These are phyloP conservation scores for Cepaea nemoralis DNA, from an alignment of 1,140 invertebrate species.

Conservation along the genomic window DNA sequence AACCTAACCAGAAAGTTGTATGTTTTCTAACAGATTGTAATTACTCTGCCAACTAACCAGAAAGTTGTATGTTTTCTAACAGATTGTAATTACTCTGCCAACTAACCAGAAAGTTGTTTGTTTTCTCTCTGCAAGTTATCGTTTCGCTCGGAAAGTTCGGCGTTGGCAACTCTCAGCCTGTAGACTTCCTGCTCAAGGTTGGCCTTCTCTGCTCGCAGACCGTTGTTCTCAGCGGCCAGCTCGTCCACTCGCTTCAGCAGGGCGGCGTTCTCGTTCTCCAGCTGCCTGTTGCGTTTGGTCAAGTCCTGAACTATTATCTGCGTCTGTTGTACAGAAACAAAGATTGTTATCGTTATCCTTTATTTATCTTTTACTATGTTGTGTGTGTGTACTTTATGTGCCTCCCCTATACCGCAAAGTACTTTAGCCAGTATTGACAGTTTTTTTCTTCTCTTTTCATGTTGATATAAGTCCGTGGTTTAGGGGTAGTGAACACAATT, in stretches of 20 bases:
- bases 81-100: too few relatives aligned
- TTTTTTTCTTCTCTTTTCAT: too few relatives aligned
- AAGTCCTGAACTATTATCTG: slow-evolving; percentile 70
- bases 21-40: too few relatives aligned
- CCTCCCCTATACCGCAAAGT: too few relatives aligned
- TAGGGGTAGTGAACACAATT: too few relatives aligned
- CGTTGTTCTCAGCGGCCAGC: slow-evolving; percentile 60
- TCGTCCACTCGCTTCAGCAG: slow-evolving; percentile 67
- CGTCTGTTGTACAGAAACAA: slow-evolving; percentile 48
- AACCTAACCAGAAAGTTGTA: too few relatives aligned
- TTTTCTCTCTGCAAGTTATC: slow-evolving; percentile 70
- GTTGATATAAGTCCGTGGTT: too few relatives aligned
- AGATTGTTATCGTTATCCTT: background rate
- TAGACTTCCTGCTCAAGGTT: slow-evolving; percentile 65
- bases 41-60: too few relatives aligned
- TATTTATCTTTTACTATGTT: too few relatives aligned
- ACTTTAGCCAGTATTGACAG: too few relatives aligned
- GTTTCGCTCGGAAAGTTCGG: slow-evolving; percentile 69
- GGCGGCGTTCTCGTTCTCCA: slow-evolving; percentile 68
- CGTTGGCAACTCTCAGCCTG: slow-evolving; percentile 65
- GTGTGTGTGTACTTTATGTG: too few relatives aligned
- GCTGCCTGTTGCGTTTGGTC: slow-evolving; percentile 68
- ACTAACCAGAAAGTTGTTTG: slow-evolving; percentile 67
- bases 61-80: too few relatives aligned
- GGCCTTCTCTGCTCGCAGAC: slow-evolving; percentile 64